A percentile compares a stretch with the other conserved stretches of the same genome.
These are phyloP conservation scores for Ctenosaura bakeri DNA, from an alignment of 2,797 vertebrate genomes.

Conservation along the genomic window DNA sequence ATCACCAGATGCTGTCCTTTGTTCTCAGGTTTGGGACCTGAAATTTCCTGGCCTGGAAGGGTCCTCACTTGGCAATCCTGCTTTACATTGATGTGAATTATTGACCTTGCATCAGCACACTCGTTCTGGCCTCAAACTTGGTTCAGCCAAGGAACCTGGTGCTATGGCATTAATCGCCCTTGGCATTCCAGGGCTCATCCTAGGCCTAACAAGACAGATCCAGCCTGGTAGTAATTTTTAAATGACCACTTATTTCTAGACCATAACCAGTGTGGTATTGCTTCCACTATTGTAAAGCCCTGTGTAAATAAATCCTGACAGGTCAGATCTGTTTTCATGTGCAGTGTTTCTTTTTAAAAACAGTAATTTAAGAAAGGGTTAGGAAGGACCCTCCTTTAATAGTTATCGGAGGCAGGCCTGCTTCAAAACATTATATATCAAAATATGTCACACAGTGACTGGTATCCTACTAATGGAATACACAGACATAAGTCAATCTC, in stretches of 20 bases:
- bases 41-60: no score
- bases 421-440: not conserved
- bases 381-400: not conserved
- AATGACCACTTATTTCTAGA: not conserved
- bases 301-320: not conserved
- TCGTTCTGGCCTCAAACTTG: not conserved
- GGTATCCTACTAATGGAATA: no score
- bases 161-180: not conserved
- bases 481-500: no score
- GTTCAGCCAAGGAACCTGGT: not conserved
- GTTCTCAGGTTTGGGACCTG: no score
- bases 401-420: not conserved
- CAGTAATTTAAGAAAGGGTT: not conserved
- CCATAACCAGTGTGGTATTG: not conserved
- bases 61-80: no score
- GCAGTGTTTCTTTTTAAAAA: not conserved
- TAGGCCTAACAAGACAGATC: not conserved
- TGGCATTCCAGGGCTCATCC: not conserved
- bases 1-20: no score
- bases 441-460: no score
- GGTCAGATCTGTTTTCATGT: not conserved
- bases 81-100: not conserved
- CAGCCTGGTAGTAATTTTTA: not conserved
- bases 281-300: not conserved
- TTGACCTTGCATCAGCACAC: not conserved